A percentile compares a stretch with the other conserved stretches of the same genome.
These are phyloP conservation scores for Dryobates pubescens DNA, from an alignment of 2,797 vertebrate genomes.

Conservation along the genomic window DNA sequence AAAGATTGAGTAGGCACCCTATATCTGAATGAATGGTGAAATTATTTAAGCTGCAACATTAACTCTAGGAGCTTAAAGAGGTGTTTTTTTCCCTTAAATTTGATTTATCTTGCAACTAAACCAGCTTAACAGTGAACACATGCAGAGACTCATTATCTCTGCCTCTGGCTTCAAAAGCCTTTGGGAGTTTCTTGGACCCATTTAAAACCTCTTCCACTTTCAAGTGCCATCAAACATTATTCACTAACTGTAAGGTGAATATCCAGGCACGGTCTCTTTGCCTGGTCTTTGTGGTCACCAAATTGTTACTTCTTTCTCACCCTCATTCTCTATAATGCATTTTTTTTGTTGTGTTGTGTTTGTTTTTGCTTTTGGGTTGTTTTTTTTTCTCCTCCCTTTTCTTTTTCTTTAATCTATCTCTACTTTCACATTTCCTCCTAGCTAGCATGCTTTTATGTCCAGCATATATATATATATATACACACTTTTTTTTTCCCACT, in stretches of 20 bases:
- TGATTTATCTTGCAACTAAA: constrained; percentile 1
- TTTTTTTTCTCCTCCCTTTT: too few relatives aligned
- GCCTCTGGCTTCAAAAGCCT: constrained; percentile 12
- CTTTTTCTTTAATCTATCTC: neutral
- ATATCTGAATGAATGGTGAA: neutral
- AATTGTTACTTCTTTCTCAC: neutral
- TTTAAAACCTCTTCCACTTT: constrained; percentile 27
- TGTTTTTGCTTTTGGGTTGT: too few relatives aligned
- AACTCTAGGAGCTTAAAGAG: neutral
- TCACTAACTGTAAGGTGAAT: neutral
- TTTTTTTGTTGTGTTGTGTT: neutral
- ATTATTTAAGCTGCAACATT: neutral
- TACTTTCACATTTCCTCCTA: neutral
- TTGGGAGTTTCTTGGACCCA: neutral
- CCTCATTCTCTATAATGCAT: neutral
- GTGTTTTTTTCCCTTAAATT: neutral
- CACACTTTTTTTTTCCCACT: neutral
- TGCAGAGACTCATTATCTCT: constrained; percentile 12
- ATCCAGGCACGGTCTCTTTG: neutral
- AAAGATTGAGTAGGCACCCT: neutral
- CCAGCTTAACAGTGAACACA: neutral
- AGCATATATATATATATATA: neutral
- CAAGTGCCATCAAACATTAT: neutral
- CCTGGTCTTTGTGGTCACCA: neutral
- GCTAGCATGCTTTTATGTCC: neutral